Conservation (phyloP, 2,888 invertebrate genomes). For the Pogonocherus hispidulus region DNA sequence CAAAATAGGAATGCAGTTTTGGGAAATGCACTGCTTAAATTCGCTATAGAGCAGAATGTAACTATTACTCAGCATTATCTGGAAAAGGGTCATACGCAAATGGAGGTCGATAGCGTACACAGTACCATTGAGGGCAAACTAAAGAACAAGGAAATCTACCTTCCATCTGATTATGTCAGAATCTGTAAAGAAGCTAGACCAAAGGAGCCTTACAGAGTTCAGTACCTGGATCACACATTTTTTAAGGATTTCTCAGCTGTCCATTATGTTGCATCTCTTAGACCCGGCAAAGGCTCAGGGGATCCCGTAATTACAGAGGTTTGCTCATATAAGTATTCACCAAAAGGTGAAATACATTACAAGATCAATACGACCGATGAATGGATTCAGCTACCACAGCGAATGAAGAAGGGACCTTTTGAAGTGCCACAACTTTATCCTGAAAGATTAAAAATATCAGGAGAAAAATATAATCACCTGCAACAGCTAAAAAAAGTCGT, state of each 20-base stretch:
- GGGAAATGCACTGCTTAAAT: constrained; percentile 34
- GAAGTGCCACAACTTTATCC: not conserved
- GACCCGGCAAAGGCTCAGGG: constrained; percentile 23
- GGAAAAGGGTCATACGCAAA: constrained; percentile 34
- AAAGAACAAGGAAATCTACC: constrained; percentile 35
- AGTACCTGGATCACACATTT: constrained; percentile 33
- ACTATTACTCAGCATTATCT: constrained; percentile 27
- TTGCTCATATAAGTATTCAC: constrained; percentile 17
- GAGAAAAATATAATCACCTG: constrained; percentile 20
- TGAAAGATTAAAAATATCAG: not conserved
- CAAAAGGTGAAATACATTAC: constrained; percentile 18
- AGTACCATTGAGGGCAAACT: constrained; percentile 24
- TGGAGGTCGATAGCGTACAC: constrained; percentile 38
- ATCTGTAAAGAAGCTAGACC: constrained; percentile 33
- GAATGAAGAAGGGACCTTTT: not conserved
- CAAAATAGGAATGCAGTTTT: constrained; percentile 9
- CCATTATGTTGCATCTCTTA: constrained; percentile 27
- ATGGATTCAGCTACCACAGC: not conserved
- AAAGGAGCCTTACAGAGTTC: constrained; percentile 28
- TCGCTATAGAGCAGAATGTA: constrained; percentile 21
- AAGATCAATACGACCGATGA: constrained; percentile 21
- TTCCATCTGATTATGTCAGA: constrained; percentile 38
- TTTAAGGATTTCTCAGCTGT: constrained; percentile 30
- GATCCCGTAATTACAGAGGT: constrained; percentile 23
- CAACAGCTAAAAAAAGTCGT: constrained; percentile 24